Percentiles rank a stretch among this genome's conserved stretches.
Conservation (phyloP, 2,888 invertebrate genomes). For the Alloscopus bannaensis region DNA sequence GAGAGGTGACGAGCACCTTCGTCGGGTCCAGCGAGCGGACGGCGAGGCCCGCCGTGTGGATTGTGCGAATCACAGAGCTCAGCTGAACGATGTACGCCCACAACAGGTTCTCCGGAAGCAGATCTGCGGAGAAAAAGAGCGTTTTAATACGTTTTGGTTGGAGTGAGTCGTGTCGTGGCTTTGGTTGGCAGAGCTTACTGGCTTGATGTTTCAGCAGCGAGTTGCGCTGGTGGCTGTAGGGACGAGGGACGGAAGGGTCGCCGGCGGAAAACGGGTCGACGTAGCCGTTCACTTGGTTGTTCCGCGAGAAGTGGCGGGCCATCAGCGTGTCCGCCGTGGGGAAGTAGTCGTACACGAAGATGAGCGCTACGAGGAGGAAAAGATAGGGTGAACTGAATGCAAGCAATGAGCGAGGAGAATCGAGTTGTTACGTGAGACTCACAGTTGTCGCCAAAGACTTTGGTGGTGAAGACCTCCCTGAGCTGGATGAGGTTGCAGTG, state of each 20-base stretch:
- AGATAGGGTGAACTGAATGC: neutral
- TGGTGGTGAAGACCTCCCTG: conserved; percentile 94
- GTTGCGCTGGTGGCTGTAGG: conserved; percentile 89
- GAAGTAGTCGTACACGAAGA: conserved; percentile 97
- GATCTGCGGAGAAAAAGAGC: conserved; percentile 75
- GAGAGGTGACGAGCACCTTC: conserved; percentile 89
- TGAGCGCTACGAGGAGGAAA: conserved; percentile 83
- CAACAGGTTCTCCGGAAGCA: conserved; percentile 92
- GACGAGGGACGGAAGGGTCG: conserved; percentile 87
- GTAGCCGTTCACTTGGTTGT: conserved; percentile 80
- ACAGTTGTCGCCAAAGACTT: conserved; percentile 97
- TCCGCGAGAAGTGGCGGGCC: conserved; percentile 84
- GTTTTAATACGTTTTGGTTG: neutral
- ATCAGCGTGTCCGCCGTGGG: conserved; percentile 92
- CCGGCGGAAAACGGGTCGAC: conserved; percentile 86
- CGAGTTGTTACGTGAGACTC: conserved; percentile 73
- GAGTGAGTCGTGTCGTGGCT: neutral
- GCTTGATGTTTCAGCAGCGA: conserved; percentile 84
- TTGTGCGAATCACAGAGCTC: conserved; percentile 92
- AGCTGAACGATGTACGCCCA: conserved; percentile 98
- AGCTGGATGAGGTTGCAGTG: conserved; percentile 96
- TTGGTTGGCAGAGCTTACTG: conserved; percentile 64
- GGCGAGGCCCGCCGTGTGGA: conserved; percentile 88
- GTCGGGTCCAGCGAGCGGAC: conserved; percentile 92
- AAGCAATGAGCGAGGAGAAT: neutral